Evolutionary conservation across 2,888 invertebrate genomes (phyloP).

Genomic region (Pecten maximus): DNA sequence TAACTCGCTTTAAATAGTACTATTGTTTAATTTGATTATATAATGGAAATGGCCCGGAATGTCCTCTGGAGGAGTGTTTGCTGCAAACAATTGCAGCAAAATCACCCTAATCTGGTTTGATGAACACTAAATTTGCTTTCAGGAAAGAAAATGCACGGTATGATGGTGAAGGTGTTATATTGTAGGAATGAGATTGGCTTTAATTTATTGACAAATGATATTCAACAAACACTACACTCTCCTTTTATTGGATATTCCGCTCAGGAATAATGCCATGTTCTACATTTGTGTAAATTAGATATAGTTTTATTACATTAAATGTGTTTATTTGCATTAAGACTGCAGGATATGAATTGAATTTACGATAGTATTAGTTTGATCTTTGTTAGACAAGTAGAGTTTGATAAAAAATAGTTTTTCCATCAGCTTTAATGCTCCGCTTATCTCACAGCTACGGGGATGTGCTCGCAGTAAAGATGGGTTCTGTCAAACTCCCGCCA

Average conservation of each 20-base stretch:
- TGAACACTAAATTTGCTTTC: slow-evolving; percentile 3
- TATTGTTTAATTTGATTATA: slow-evolving; percentile 29
- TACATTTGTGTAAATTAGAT: slow-evolving; percentile 20
- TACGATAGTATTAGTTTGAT: slow-evolving; percentile 8
- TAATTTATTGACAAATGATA: slow-evolving; percentile 35
- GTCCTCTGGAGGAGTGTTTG: neutral
- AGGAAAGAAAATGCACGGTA: neutral
- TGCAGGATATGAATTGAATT: neutral
- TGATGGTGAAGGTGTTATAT: neutral
- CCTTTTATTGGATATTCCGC: slow-evolving; percentile 1
- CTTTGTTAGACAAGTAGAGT: neutral
- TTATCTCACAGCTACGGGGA: neutral
- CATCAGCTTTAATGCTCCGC: neutral
- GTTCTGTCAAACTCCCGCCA: neutral
- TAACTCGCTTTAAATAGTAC: neutral
- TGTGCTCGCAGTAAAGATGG: neutral
- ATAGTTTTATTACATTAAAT: slow-evolving; percentile 33
- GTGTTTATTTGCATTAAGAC: slow-evolving; percentile 30
- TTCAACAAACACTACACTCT: neutral
- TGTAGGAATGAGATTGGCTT: slow-evolving; percentile 4
- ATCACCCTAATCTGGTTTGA: slow-evolving; percentile 18
- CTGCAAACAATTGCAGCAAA: neutral
- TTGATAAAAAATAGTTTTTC: neutral
- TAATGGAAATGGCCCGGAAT: neutral
- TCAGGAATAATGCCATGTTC: neutral